These are phyloP conservation scores for Aspidapion aeneum DNA, from an alignment of 2,888 invertebrate species.

Conservation along the genomic window DNA sequence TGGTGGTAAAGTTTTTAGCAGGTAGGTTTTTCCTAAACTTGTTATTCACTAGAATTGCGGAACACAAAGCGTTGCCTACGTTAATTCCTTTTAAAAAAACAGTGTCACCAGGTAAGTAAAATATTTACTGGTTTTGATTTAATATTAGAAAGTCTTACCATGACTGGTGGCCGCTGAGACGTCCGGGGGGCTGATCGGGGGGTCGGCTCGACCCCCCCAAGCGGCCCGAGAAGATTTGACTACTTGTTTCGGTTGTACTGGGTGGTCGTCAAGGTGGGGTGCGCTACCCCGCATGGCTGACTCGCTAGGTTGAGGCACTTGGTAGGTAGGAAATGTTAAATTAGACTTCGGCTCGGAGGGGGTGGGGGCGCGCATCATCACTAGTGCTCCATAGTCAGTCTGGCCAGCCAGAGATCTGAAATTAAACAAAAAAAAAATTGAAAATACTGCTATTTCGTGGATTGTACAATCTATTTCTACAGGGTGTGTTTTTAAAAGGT, in stretches of 20 bases:
- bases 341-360: slow-evolving; percentile 50
- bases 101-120: not conserved
- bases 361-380: slow-evolving; percentile 50
- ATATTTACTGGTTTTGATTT: slow-evolving; percentile 22
- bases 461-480: no score
- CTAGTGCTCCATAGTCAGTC: slow-evolving; percentile 53
- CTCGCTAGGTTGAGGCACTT: slow-evolving; percentile 50
- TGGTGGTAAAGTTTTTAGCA: no score
- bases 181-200: slow-evolving; percentile 55
- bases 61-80: no score
- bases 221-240: slow-evolving; percentile 41
- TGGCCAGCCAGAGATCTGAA: slow-evolving; percentile 51
- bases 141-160: slow-evolving; percentile 2
- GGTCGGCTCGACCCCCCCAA: slow-evolving; percentile 65
- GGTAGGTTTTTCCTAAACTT: no score
- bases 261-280: no score
- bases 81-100: no score
- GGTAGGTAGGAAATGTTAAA: slow-evolving; percentile 52
- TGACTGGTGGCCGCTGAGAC: slow-evolving; percentile 39
- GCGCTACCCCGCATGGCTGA: slow-evolving; percentile 50
- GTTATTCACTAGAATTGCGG: no score
- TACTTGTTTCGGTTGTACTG: slow-evolving; percentile 40
- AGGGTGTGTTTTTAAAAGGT: no score
- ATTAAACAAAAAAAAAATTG: slow-evolving; percentile 12
- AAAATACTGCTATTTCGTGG: no score